Evolutionary conservation across 2,888 invertebrate species (phyloP).

Genomic region (Calameuta filiformis): DNA sequence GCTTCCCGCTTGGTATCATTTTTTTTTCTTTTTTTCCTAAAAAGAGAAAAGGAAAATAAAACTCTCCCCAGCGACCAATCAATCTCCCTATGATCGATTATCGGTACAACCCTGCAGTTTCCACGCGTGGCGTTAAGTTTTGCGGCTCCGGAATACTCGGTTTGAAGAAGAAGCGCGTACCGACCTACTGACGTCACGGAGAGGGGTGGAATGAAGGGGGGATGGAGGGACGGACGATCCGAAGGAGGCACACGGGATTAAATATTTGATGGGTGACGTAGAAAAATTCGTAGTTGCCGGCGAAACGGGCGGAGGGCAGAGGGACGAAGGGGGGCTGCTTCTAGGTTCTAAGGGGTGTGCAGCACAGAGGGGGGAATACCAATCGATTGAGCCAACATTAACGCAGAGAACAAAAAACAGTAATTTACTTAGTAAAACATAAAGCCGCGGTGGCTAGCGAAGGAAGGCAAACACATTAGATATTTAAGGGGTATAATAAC

Average conservation of each 20-base stretch:
- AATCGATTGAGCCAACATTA: constrained; percentile 65
- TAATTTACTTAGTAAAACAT: constrained; percentile 67
- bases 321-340: constrained; percentile 19
- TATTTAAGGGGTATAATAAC: constrained; percentile 66
- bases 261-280: constrained; percentile 27
- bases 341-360: constrained; percentile 26
- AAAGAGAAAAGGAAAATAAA: neutral
- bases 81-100: neutral
- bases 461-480: constrained; percentile 67
- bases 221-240: neutral
- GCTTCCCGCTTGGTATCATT: neutral
- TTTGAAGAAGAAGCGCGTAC: neutral
- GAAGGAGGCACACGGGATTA: constrained; percentile 13
- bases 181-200: neutral
- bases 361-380: constrained; percentile 36
- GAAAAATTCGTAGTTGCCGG: constrained; percentile 19
- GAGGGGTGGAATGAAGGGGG: no score
- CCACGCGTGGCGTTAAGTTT: neutral
- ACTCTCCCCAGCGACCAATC: neutral
- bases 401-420: constrained; percentile 58
- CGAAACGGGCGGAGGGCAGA: constrained; percentile 15
- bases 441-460: constrained; percentile 61
- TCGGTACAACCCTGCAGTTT: neutral
- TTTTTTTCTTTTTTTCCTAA: no score
- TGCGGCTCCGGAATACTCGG: neutral